phyloP scores from a whole-genome alignment of 1,140 invertebrate species.

The Aleiodes sp. region DNA sequence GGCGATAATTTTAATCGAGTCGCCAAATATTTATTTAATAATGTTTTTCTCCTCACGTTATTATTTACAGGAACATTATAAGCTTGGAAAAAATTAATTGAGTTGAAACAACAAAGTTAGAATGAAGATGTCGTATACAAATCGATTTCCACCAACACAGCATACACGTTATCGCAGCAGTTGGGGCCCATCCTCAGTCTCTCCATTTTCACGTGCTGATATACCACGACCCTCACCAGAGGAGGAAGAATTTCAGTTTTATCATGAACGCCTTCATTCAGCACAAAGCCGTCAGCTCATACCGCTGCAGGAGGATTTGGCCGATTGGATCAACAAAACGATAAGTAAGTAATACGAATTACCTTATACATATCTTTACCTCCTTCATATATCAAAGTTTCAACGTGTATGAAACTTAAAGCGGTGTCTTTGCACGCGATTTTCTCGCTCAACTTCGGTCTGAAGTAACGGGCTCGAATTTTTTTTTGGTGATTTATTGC shows the following conservation, averaged over 20 bases:
- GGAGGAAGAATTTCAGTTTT: conserved; percentile 78
- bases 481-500: background rate
- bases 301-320: conserved; percentile 84
- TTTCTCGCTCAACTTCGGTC: background rate
- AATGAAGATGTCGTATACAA: conserved; percentile 67
- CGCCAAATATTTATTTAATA: background rate
- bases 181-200: conserved; percentile 71
- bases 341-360: conserved; percentile 72
- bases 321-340: conserved; percentile 87
- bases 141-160: conserved; percentile 70
- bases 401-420: conserved; percentile 5
- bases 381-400: conserved; percentile 23
- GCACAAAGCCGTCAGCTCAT: conserved; percentile 82
- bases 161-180: conserved; percentile 72
- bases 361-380: background rate
- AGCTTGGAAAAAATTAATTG: background rate
- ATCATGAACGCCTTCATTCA: conserved; percentile 78
- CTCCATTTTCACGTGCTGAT: conserved; percentile 68
- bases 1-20: background rate
- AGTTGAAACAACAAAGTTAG: background rate
- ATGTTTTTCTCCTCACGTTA: background rate
- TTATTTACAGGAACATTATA: background rate
- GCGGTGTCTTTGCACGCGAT: conserved; percentile 21
- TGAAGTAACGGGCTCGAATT: background rate
- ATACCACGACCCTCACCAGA: conserved; percentile 70